Percentiles rank a stretch among this genome's conserved stretches.
phyloP scores from a whole-genome alignment of 2,888 invertebrate species.

The Melinaea menophilus region DNA sequence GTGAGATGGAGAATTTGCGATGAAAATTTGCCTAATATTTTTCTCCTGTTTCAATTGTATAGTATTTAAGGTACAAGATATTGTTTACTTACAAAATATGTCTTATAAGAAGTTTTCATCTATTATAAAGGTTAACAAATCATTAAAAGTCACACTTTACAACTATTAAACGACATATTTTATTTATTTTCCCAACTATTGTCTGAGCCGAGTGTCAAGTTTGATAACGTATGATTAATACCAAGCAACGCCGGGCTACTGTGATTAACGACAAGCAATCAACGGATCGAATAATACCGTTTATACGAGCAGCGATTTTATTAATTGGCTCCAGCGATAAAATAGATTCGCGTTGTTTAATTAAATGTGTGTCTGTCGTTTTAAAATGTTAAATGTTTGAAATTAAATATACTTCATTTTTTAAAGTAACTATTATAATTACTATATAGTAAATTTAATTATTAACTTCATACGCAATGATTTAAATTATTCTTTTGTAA shows the following conservation, averaged over 20 bases:
- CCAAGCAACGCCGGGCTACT: conserved; percentile 41
- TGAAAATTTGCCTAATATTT: conserved; percentile 15
- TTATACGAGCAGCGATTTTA: conserved; percentile 41
- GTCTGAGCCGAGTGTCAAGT: conserved; percentile 26
- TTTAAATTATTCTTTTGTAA: too few relatives aligned
- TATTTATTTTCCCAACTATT: not conserved
- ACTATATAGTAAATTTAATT: not conserved
- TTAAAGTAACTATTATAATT: not conserved
- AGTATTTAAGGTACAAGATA: too few relatives aligned
- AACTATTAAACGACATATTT: too few relatives aligned
- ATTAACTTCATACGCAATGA: not conserved
- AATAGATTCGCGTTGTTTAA: conserved; percentile 6
- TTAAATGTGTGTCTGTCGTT: conserved; percentile 5
- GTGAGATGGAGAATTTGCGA: conserved; percentile 22
- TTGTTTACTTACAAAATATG: too few relatives aligned
- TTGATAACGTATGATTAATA: conserved; percentile 38
- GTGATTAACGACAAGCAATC: conserved; percentile 66
- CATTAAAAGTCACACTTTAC: too few relatives aligned
- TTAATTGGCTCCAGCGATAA: conserved; percentile 26
- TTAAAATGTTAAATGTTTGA: not conserved
- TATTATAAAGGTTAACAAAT: too few relatives aligned
- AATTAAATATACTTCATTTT: not conserved
- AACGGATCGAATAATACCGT: conserved; percentile 53
- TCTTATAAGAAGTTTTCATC: too few relatives aligned
- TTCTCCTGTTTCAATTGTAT: too few relatives aligned